phyloP scores from a whole-genome alignment of 2,113 vertebrate species.

The Physeter macrocephalus region DNA sequence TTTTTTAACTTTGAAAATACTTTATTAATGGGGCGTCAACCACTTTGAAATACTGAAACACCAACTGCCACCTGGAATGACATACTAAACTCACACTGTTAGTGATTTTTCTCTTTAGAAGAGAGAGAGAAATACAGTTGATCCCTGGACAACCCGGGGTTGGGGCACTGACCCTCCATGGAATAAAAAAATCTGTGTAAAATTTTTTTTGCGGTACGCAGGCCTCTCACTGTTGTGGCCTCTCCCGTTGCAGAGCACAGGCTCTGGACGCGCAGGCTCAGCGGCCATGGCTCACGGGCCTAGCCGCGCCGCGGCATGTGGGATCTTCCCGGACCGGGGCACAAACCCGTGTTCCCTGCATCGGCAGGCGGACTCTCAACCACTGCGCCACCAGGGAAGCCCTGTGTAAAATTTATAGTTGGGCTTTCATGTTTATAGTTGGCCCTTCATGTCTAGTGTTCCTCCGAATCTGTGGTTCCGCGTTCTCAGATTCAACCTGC shows the following conservation, averaged over 20 bases:
- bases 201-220: no score
- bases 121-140: not conserved
- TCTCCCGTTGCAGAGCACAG: no score
- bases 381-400: no score
- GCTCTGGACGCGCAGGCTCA: no score
- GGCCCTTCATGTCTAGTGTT: not conserved
- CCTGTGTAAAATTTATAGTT: not conserved
- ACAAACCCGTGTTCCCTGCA: no score
- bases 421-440: not conserved
- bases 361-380: no score
- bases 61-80: not conserved
- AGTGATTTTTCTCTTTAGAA: not conserved
- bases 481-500: not conserved
- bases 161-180: not conserved
- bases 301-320: no score
- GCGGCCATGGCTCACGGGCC: no score
- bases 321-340: no score
- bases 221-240: no score
- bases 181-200: no score
- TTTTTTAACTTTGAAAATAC: slow-evolving; percentile 41
- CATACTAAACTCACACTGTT: not conserved
- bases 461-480: not conserved
- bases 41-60: not conserved
- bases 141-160: not conserved
- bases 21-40: not conserved